phyloP scores from a whole-genome alignment of 2,888 invertebrate genomes.

The Heliconius sara region DNA sequence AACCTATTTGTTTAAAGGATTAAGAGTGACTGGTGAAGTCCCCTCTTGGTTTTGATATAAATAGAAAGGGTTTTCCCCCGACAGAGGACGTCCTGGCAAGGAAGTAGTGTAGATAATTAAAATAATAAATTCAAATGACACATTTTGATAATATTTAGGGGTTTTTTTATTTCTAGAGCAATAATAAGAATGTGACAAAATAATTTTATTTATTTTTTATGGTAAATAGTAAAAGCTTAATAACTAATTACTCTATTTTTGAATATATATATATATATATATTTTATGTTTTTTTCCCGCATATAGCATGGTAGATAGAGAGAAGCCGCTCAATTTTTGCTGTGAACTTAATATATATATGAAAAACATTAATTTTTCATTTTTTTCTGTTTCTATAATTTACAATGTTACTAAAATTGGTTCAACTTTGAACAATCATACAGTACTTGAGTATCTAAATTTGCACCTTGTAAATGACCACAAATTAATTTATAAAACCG shows the following conservation, averaged over 20 bases:
- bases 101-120: background rate
- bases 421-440: background rate
- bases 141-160: background rate
- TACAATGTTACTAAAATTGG: background rate
- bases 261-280: too few species aligned
- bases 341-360: background rate
- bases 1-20: background rate
- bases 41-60: background rate
- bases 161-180: background rate
- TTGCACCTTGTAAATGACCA: background rate
- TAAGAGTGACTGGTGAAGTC: constrained; percentile 20
- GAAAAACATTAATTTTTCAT: background rate
- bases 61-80: constrained; percentile 12
- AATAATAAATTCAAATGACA: background rate
- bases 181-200: too few species aligned
- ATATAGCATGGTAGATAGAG: too few species aligned
- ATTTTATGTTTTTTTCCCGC: too few species aligned
- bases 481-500: constrained; percentile 17
- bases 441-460: background rate
- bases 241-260: too few species aligned
- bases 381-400: background rate
- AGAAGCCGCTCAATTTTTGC: too few species aligned
- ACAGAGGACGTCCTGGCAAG: background rate
- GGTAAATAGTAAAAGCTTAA: too few species aligned
- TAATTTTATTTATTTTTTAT: too few species aligned